Percentiles rank a stretch among this genome's conserved stretches.
Conservation (phyloP, 2,113 vertebrate genomes). For the Tetraodon nigroviridis region DNA sequence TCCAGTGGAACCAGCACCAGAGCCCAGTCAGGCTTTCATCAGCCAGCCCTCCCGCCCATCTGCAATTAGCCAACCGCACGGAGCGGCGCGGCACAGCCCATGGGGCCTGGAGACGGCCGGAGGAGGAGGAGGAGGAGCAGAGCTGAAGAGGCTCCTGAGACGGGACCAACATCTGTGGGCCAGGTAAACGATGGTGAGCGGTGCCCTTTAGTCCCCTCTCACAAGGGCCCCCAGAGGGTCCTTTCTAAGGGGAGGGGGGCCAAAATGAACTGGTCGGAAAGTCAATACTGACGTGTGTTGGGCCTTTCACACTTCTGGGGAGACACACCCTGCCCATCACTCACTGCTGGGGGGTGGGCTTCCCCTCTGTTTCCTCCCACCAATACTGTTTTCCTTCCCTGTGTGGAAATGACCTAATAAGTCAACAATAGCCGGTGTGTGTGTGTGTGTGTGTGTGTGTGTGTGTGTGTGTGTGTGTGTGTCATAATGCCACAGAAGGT, state of each 20-base stretch:
- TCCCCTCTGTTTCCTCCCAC: no score
- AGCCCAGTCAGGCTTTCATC: conserved; percentile 68
- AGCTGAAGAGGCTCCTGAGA: not conserved
- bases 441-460: not conserved
- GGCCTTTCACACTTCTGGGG: not conserved
- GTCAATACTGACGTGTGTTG: not conserved
- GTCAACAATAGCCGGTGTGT: conserved; percentile 9
- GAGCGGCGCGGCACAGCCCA: conserved; percentile 54
- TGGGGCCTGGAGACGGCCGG: conserved; percentile 34
- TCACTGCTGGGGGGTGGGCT: no score
- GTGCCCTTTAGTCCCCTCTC: conserved; percentile 20
- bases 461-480: conserved; percentile 1
- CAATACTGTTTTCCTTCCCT: no score
- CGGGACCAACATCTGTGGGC: conserved; percentile 11
- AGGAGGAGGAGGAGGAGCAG: conserved; percentile 12
- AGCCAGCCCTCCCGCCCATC: conserved; percentile 59
- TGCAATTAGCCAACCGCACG: conserved; percentile 69
- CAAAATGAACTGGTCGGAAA: not conserved
- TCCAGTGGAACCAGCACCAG: conserved; percentile 66
- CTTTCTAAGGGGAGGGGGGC: not conserved
- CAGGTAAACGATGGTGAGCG: conserved; percentile 14
- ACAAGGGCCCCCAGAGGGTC: conserved; percentile 11
- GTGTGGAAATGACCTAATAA: not conserved
- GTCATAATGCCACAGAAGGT: conserved; percentile 2
- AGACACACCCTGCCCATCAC: not conserved